Conservation (phyloP, 2,888 invertebrate genomes). For the Coleophora flavipennella region DNA sequence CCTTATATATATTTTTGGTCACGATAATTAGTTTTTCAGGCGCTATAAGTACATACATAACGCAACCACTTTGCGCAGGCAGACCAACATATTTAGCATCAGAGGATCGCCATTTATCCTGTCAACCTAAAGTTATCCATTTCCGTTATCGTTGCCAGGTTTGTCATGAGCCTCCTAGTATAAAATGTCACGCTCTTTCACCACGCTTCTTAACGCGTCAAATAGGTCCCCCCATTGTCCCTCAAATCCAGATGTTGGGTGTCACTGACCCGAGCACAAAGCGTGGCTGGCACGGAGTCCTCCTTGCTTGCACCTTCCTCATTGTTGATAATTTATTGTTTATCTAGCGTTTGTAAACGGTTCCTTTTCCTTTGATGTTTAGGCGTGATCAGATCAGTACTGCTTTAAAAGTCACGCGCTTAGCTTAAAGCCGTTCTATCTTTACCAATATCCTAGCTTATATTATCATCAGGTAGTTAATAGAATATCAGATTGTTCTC, state of each 20-base stretch:
- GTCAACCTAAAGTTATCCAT: too few species aligned
- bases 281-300: constrained; percentile 23
- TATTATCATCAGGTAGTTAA: not conserved
- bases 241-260: constrained; percentile 42
- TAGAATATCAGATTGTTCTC: too few species aligned
- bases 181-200: constrained; percentile 28
- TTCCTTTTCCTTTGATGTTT: not conserved
- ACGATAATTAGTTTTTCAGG: too few species aligned
- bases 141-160: too few species aligned
- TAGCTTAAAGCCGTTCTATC: constrained; percentile 2
- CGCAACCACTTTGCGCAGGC: too few species aligned
- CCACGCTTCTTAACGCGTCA: constrained; percentile 24
- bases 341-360: constrained; percentile 9
- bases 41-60: too few species aligned
- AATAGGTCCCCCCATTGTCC: constrained; percentile 29
- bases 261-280: constrained; percentile 35
- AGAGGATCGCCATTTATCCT: too few species aligned
- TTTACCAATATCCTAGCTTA: not conserved
- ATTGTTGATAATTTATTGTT: constrained; percentile 40
- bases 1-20: too few species aligned
- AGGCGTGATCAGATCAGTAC: not conserved
- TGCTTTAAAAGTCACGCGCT: not conserved
- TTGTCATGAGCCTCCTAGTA: too few species aligned
- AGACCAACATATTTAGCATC: too few species aligned
- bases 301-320: constrained; percentile 30